These are phyloP conservation scores for Parus major DNA, from an alignment of 2,113 vertebrate species.

Conservation along the genomic window DNA sequence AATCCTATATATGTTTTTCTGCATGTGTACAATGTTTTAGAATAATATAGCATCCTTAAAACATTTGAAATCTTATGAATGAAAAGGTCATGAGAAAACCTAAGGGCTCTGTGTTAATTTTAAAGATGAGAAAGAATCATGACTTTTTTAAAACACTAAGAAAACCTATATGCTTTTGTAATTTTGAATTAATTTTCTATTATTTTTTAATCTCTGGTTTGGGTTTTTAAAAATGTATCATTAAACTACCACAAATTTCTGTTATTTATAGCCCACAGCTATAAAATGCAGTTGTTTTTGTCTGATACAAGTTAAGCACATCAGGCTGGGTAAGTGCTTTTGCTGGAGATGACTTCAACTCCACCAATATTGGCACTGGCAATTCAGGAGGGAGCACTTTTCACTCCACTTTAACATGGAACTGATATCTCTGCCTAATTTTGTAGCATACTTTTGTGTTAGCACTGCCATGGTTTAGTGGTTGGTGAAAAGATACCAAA, in stretches of 20 bases:
- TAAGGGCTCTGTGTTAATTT: neutral
- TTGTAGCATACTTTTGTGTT: neutral
- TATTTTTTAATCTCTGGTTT: neutral
- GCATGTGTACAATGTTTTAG: neutral
- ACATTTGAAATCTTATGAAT: neutral
- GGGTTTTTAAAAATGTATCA: accelerated
- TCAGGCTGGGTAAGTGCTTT: neutral
- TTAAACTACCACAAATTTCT: neutral
- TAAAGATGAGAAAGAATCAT: neutral
- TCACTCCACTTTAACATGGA: neutral
- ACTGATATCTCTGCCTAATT: conserved; percentile 22
- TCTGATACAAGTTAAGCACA: neutral
- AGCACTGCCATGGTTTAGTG: neutral
- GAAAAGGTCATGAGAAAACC: neutral
- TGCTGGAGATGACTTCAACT: neutral
- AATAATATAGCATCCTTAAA: neutral
- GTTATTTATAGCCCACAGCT: neutral
- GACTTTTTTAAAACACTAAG: neutral
- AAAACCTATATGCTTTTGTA: neutral
- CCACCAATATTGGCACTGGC: neutral
- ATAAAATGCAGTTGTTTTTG: neutral
- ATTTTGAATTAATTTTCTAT: neutral
- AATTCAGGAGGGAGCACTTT: conserved; percentile 54
- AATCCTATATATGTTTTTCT: neutral
- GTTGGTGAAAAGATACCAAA: neutral